These are phyloP conservation scores for Lamprotornis superbus DNA, from an alignment of 2,113 vertebrate species.

Conservation along the genomic window DNA sequence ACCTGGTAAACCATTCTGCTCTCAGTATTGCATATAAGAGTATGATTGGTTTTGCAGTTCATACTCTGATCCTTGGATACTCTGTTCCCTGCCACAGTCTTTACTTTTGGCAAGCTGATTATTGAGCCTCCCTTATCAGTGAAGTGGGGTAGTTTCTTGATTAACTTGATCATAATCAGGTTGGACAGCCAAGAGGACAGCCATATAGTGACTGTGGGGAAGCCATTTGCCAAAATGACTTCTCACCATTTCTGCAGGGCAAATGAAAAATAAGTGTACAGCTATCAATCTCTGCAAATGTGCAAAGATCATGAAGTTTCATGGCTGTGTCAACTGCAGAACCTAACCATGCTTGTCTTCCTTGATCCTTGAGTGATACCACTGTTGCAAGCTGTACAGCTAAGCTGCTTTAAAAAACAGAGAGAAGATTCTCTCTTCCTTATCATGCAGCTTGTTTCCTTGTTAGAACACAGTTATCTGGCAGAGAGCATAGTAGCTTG, in stretches of 20 bases:
- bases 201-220: neutral
- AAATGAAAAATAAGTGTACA: neutral
- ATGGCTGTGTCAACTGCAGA: neutral
- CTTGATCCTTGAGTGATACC: neutral
- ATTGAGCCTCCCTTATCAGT: neutral
- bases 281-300: neutral
- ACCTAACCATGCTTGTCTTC: neutral
- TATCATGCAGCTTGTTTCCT: neutral
- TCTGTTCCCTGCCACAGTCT: neutral
- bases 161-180: neutral
- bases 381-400: neutral
- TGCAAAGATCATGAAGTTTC: neutral
- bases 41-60: neutral
- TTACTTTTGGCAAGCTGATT: neutral
- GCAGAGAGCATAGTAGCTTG: fast-evolving
- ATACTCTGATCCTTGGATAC: neutral
- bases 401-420: neutral
- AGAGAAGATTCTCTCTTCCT: neutral
- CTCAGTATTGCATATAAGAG: neutral
- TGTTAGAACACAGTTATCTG: neutral
- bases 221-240: neutral
- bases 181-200: neutral
- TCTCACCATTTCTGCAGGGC: neutral
- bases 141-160: neutral
- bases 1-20: neutral